Percentiles rank a stretch among this genome's conserved stretches.
Evolutionary conservation across 2,113 vertebrate species (phyloP).

Genomic region (Silurus meridionalis): DNA sequence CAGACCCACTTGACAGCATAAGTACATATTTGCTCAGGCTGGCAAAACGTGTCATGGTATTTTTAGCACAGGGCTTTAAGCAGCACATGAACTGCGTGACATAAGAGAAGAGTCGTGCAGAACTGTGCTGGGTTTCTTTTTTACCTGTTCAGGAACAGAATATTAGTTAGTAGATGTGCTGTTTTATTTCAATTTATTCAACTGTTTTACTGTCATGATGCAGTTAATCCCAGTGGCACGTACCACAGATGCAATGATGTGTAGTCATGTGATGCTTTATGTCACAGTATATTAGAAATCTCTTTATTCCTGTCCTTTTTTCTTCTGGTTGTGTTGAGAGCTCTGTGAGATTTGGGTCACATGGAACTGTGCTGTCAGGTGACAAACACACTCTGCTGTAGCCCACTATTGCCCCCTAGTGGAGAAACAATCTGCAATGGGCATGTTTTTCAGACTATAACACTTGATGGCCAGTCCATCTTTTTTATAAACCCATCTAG

Average conservation of each 20-base stretch:
- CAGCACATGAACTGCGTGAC: neutral
- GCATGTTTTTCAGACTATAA: neutral
- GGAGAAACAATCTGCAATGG: neutral
- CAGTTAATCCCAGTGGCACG: neutral
- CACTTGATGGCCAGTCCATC: neutral
- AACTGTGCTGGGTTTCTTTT: neutral
- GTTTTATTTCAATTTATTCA: neutral
- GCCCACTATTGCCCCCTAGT: constrained; percentile 28
- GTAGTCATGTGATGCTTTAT: neutral
- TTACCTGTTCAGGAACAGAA: neutral
- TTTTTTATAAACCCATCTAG: neutral
- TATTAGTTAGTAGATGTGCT: constrained; percentile 9
- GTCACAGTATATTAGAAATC: neutral
- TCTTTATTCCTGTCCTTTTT: neutral
- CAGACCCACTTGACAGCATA: constrained; percentile 18
- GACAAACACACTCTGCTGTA: constrained; percentile 11
- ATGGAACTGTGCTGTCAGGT: constrained; percentile 3
- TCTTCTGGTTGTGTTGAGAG: neutral
- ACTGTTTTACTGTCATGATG: neutral
- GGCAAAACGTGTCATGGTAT: neutral
- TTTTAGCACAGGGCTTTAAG: constrained; percentile 9
- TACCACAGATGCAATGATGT: neutral
- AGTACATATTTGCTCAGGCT: neutral
- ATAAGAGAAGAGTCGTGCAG: no score
- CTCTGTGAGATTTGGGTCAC: constrained; percentile 12